Percentiles rank a stretch among this genome's conserved stretches.
Conservation (phyloP, 2,888 invertebrate genomes). For the Sclerodermus sp. region DNA sequence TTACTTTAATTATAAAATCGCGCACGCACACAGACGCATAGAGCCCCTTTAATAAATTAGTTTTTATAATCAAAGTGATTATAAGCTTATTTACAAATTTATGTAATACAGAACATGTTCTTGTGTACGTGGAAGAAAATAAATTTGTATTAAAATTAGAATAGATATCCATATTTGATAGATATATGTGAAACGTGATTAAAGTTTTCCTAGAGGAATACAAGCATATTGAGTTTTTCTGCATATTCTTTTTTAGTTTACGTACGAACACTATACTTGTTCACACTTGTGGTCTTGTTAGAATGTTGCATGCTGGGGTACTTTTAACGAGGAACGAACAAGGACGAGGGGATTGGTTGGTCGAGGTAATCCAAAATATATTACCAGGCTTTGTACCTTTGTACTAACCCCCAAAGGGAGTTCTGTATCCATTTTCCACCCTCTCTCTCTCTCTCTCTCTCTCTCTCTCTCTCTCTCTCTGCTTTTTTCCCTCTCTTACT, state of each 20-base stretch:
- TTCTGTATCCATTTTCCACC: constrained; percentile 9
- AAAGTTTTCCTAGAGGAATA: constrained; percentile 6
- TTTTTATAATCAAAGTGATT: too few relatives aligned
- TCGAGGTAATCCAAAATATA: constrained; percentile 48
- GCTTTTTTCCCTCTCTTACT: constrained; percentile 3
- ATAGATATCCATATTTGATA: neutral
- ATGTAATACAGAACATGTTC: too few relatives aligned
- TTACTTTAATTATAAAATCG: too few relatives aligned
- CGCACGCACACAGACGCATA: too few relatives aligned
- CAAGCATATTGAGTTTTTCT: neutral
- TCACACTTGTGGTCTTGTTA: constrained; percentile 34
- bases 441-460: constrained; percentile 12
- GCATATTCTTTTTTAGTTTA: constrained; percentile 9
- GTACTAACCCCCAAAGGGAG: constrained; percentile 27
- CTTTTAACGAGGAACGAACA: constrained; percentile 41
- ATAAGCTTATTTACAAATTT: too few relatives aligned
- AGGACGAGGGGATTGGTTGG: constrained; percentile 17
- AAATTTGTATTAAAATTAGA: too few relatives aligned
- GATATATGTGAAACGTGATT: constrained; percentile 6
- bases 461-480: constrained; percentile 1
- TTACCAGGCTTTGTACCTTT: constrained; percentile 52
- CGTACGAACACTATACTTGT: constrained; percentile 21
- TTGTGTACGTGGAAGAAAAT: too few relatives aligned
- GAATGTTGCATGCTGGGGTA: constrained; percentile 33
- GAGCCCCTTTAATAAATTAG: too few relatives aligned